Percentiles rank a stretch among this genome's conserved stretches.
phyloP scores from a whole-genome alignment of 2,797 vertebrate species.

The Coranthus polyacanthus region DNA sequence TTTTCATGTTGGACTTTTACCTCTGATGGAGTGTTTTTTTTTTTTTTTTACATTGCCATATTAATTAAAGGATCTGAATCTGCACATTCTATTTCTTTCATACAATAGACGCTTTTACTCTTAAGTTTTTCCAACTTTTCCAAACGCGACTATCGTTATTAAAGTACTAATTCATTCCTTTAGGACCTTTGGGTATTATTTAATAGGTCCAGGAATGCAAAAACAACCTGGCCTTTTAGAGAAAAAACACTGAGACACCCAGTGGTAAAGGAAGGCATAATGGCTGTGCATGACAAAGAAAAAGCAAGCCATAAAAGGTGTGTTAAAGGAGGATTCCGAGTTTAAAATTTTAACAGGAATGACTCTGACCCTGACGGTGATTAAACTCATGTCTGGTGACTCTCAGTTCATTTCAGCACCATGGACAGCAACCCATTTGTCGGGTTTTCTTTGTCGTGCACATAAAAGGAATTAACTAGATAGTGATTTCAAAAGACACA shows the following conservation, averaged over 20 bases:
- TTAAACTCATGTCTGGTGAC: background rate
- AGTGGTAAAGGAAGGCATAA: conserved; percentile 31
- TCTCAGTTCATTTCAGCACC: conserved; percentile 50
- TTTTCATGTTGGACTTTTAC: too few relatives aligned
- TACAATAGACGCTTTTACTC: too few relatives aligned
- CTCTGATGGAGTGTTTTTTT: too few relatives aligned
- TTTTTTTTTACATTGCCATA: too few relatives aligned
- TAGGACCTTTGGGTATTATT: background rate
- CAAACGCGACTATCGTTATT: too few relatives aligned
- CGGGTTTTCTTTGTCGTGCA: background rate
- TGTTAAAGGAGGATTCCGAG: too few relatives aligned
- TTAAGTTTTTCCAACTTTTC: too few relatives aligned
- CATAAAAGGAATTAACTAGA: conserved; percentile 16
- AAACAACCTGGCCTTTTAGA: background rate
- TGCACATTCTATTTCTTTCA: too few relatives aligned
- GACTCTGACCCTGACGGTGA: background rate
- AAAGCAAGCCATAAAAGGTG: background rate
- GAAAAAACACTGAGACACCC: conserved; percentile 22
- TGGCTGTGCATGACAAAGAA: background rate
- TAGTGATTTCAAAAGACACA: background rate
- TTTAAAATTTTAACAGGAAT: background rate
- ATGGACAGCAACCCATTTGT: conserved; percentile 34
- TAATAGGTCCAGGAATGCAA: background rate
- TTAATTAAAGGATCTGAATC: too few relatives aligned
- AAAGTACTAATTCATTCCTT: too few relatives aligned